These are phyloP conservation scores for Pleuronectes platessa DNA, from an alignment of 2,113 vertebrate species.

Conservation along the genomic window DNA sequence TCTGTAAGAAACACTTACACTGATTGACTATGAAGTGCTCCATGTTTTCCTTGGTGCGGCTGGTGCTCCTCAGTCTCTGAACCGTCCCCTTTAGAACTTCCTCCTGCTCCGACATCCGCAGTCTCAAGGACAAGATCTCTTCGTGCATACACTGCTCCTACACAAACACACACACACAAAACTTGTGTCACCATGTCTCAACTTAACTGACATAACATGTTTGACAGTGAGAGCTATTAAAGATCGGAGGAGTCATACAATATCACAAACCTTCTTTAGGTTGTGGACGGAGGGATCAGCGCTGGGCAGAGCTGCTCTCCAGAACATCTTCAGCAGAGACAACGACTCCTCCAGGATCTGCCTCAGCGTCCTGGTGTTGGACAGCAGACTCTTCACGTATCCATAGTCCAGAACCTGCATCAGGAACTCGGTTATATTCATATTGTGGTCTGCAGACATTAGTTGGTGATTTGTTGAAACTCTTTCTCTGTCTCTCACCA, in stretches of 20 bases:
- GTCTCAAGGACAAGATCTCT: constrained; percentile 86
- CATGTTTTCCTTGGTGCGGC: constrained; percentile 91
- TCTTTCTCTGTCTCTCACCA: constrained; percentile 48
- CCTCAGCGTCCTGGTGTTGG: constrained; percentile 83
- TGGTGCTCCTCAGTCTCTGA: constrained; percentile 82
- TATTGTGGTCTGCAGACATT: background rate
- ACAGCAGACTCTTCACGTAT: constrained; percentile 78
- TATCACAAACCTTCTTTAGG: constrained; percentile 76
- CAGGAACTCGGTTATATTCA: constrained; percentile 4
- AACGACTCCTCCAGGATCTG: constrained; percentile 85
- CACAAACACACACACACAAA: constrained; percentile 18
- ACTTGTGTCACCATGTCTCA: background rate
- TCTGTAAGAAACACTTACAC: constrained; percentile 79
- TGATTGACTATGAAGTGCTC: constrained; percentile 93
- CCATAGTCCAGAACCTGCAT: constrained; percentile 77
- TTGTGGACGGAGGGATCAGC: constrained; percentile 61
- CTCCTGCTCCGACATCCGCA: constrained; percentile 86
- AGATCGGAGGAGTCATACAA: background rate
- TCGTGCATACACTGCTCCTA: constrained; percentile 87
- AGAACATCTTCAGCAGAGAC: constrained; percentile 91
- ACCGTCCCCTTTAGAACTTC: constrained; percentile 85
- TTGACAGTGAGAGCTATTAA: background rate
- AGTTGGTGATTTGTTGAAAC: background rate
- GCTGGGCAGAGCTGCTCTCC: constrained; percentile 85
- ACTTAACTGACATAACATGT: background rate